These are phyloP conservation scores for Stigmatopora nigra DNA, from an alignment of 2,113 vertebrate genomes.

Conservation along the genomic window DNA sequence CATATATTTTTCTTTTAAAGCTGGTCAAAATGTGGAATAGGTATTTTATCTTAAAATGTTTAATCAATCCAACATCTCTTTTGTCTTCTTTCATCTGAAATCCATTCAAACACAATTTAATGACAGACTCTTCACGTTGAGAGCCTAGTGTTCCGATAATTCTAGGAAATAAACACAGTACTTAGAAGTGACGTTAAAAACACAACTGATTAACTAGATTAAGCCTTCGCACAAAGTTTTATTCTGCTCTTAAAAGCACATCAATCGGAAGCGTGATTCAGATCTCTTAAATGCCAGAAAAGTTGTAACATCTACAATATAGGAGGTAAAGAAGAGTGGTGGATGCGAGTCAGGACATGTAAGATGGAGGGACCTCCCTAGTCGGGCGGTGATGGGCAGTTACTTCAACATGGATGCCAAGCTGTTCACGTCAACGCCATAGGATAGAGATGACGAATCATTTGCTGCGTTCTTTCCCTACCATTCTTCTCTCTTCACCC, in stretches of 20 bases:
- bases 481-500: conserved; percentile 11
- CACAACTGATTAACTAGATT: neutral
- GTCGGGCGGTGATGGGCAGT: conserved; percentile 2
- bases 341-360: neutral
- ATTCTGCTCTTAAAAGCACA: conserved; percentile 60
- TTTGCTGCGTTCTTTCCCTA: conserved; percentile 15
- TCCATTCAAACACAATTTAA: neutral
- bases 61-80: neutral
- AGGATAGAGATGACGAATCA: conserved; percentile 21
- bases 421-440: conserved; percentile 24
- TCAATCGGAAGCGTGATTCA: conserved; percentile 16
- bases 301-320: conserved; percentile 2
- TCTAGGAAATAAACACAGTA: neutral
- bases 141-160: neutral
- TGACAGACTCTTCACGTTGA: neutral
- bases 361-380: conserved; percentile 24
- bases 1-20: too few relatives aligned
- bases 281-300: conserved; percentile 1
- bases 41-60: neutral
- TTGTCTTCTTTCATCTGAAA: neutral
- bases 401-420: conserved; percentile 34
- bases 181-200: neutral
- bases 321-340: neutral
- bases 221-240: conserved; percentile 35
- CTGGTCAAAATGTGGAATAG: neutral